Percentiles rank a stretch among this genome's conserved stretches.
These are phyloP conservation scores for Eudasyphora cyanicolor DNA, from an alignment of 2,888 invertebrate species.

Conservation along the genomic window DNA sequence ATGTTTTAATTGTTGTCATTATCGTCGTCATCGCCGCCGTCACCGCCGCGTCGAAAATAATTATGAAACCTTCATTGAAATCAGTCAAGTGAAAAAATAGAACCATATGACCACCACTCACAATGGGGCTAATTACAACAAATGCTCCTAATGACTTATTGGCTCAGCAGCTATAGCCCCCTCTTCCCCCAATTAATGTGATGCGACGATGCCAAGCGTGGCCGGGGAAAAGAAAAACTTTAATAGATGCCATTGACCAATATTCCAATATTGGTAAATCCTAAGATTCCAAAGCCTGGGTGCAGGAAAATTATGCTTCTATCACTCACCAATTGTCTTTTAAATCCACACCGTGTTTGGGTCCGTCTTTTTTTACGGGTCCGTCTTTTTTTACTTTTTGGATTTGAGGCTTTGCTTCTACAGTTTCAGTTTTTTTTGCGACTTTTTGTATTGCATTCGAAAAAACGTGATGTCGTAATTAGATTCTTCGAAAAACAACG, in stretches of 20 bases:
- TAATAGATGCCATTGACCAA: background rate
- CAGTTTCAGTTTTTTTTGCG: background rate
- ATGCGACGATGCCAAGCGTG: too few species aligned
- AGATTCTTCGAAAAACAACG: background rate
- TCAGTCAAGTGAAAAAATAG: conserved; percentile 18
- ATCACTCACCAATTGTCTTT: background rate
- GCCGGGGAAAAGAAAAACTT: too few species aligned
- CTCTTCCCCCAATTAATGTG: too few species aligned
- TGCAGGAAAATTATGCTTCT: too few species aligned
- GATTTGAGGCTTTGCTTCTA: background rate
- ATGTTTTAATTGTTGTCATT: conserved; percentile 11
- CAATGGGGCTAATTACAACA: conserved; percentile 31
- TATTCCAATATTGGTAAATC: too few species aligned
- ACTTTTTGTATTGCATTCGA: background rate
- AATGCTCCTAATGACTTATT: conserved; percentile 21
- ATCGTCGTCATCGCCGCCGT: background rate
- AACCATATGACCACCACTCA: background rate
- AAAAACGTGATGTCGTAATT: conserved; percentile 12
- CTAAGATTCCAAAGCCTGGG: background rate
- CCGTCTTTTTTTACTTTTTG: background rate
- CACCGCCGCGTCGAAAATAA: background rate
- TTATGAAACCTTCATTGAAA: conserved; percentile 30
- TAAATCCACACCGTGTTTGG: too few species aligned
- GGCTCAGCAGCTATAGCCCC: background rate
- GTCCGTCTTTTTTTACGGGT: too few species aligned